Base-by-base conservation (phyloP, 1,140 invertebrate species). In the Oedothorax gibbosus region DNA sequence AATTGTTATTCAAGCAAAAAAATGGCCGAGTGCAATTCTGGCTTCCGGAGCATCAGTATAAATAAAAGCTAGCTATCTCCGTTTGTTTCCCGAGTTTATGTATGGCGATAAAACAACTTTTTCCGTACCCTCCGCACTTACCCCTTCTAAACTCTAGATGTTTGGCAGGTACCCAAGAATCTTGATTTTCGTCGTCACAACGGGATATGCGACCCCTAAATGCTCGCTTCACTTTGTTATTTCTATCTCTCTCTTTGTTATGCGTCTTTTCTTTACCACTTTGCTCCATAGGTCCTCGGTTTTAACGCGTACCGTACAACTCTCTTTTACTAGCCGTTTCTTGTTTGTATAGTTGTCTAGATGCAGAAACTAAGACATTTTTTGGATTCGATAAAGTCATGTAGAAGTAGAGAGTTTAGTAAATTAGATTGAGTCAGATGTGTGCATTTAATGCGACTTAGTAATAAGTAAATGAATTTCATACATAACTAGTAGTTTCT, bases 41-140 rank as follows among this genome's bases (percentile, higher is more conserved):
- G 54, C 72, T 71, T 53, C 72, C 72, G 53, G 72, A 66, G 18
- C 64, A 66, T 66, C 64, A 15, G 20, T 57, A 75, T 57, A 73
- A 73, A 49, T 62, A 75, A 35, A 49, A 66, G 54, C 14, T 9
- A 49, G 72, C 51, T n/a, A 11, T 57, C 8, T 20, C 54, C 72
- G 51, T 75, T 75, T 75, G 72, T 57, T 75, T 21, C 72, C 14
- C 15, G 53, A 60, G 60, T 77, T 77, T 77, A 77, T 77, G 75
- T 77, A 64, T 20, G 60, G 75, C 18, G 75, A 77, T 77, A 77
- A 77, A 77, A 77, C 15, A 60, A 50, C 62, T 50, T 64, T 62
- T 77, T 77, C 14, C 49, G 35, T 50, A 35, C 20, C 11, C 2
- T 57, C 54, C 35, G 35, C 35, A 35, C 35, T 71, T 53, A 71